Conservation (phyloP, 2,888 invertebrate species). For the Oxyscelio sp. region DNA sequence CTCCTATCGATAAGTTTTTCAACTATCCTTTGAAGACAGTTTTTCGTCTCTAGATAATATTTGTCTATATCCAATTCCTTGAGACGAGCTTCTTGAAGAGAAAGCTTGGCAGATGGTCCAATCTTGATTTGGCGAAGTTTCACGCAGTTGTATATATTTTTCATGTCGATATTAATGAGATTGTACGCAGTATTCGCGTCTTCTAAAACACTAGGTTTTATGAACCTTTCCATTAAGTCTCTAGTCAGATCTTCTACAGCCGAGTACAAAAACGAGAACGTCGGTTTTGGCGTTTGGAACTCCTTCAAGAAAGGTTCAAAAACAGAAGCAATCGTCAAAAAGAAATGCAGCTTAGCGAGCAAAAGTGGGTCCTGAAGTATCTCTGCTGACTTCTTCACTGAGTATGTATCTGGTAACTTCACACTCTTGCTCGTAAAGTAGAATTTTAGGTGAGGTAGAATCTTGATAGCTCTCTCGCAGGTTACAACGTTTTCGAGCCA, state of each 20-base stretch:
- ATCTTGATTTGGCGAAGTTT: conserved; percentile 23
- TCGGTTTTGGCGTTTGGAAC: conserved; percentile 38
- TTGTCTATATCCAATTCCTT: conserved; percentile 24
- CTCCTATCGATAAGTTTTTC: conserved; percentile 30
- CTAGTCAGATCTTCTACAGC: conserved; percentile 3
- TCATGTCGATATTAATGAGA: not conserved
- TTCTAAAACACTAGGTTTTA: conserved; percentile 26
- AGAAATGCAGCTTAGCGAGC: conserved; percentile 32
- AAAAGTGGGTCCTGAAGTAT: conserved; percentile 40
- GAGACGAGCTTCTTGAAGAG: conserved; percentile 25
- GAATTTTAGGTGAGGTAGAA: conserved; percentile 10
- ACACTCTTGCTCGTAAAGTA: conserved; percentile 25
- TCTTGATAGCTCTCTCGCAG: conserved; percentile 23
- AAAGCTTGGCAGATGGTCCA: conserved; percentile 31
- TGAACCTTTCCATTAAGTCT: conserved; percentile 14
- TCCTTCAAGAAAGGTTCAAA: conserved; percentile 45
- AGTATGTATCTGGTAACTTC: conserved; percentile 29
- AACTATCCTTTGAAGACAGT: conserved; percentile 26
- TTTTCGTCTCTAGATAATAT: conserved; percentile 20
- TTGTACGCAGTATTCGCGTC: conserved; percentile 21
- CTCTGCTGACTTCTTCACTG: conserved; percentile 24
- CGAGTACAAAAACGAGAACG: conserved; percentile 29
- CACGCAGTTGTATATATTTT: conserved; percentile 4
- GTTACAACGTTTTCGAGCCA: conserved; percentile 38
- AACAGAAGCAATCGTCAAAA: conserved; percentile 7